Evolutionary conservation across 1,140 invertebrate genomes (phyloP), one percentile per base, ranked within the genome.

Genomic region (Thaumatotibia leucotreta): DNA sequence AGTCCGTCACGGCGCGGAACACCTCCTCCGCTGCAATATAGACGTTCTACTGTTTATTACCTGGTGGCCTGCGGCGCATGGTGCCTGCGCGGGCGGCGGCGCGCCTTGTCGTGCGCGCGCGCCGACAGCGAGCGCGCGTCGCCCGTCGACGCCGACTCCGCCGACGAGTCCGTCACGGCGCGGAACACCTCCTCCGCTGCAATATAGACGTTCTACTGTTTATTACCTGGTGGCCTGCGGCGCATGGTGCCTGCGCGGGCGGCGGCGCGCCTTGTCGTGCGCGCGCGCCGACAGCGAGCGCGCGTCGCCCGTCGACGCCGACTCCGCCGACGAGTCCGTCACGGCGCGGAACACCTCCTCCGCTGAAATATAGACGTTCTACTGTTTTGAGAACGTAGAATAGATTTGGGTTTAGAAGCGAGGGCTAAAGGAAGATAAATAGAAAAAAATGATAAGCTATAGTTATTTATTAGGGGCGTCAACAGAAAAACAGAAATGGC

Each of bases 281-380:
- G 52, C 63, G 65, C 49, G 63, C 69, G 62, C 35, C 75, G 64
- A 45, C 50, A 65, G 39, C 31, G 67, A 45, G 61, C 71, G 8
- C 69, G 74, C 35, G 69, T 77, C 78, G 45, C 81, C 72, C 70
- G 83, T 75, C 35, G 61, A 77, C 77, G 79, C 83, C 5, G 88
- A 88, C 77, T 89, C 88, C 58, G 87, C 87, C 73, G 86, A 88
- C 0, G 86, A 88, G 76, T 89, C 88, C 39, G 86, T 89, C 63
- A 87, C 83, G 10, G 84, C 83, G 29, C 88, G 80, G 67, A 88
- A 84, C 72, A 78, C 78, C 50, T 86, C 84, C 29, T 78, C 77
- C 68, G 68, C 32, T 24, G 49, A 8, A 58, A 52, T 52, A 52
- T 52, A 52, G 50, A 52, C 50, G 23, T 24, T 23, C 27, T 24